Conservation (phyloP, 2,888 invertebrate genomes). For the Campaea margaritaria region DNA sequence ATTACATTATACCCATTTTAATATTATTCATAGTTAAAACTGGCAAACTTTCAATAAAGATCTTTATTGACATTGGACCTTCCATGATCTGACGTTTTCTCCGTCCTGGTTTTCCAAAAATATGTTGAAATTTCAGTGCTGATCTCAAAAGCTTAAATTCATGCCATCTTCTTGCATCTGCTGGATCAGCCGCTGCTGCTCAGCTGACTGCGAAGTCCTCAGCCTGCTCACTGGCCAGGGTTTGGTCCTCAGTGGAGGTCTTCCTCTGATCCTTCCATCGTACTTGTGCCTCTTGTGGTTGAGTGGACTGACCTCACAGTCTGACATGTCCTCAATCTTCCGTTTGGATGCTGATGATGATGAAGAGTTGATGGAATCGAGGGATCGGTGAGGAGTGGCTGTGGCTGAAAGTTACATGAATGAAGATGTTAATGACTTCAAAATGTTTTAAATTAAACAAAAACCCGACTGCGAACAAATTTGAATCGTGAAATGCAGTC, state of each 20-base stretch:
- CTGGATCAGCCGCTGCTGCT: constrained; percentile 58
- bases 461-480: no score
- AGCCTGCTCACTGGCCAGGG: constrained; percentile 40
- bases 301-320: constrained; percentile 68
- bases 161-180: constrained; percentile 59
- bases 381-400: constrained; percentile 60
- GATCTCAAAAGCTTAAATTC: constrained; percentile 64
- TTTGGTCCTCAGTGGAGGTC: constrained; percentile 68
- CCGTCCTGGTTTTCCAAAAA: no score
- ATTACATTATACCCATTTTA: no score
- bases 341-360: constrained; percentile 72
- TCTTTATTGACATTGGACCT: no score
- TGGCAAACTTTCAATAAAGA: no score
- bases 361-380: constrained; percentile 49
- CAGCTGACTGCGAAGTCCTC: constrained; percentile 62
- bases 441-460: no score
- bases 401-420: constrained; percentile 49
- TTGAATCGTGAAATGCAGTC: no score
- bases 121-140: no score
- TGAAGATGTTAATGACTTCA: background rate
- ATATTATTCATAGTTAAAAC: no score
- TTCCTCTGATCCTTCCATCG: constrained; percentile 70
- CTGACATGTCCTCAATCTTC: constrained; percentile 68
- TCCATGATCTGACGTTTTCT: no score
- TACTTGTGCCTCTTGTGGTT: constrained; percentile 77